Evolutionary conservation across 1,140 invertebrate species (phyloP).

Genomic region (Trinorchestia longiramus): DNA sequence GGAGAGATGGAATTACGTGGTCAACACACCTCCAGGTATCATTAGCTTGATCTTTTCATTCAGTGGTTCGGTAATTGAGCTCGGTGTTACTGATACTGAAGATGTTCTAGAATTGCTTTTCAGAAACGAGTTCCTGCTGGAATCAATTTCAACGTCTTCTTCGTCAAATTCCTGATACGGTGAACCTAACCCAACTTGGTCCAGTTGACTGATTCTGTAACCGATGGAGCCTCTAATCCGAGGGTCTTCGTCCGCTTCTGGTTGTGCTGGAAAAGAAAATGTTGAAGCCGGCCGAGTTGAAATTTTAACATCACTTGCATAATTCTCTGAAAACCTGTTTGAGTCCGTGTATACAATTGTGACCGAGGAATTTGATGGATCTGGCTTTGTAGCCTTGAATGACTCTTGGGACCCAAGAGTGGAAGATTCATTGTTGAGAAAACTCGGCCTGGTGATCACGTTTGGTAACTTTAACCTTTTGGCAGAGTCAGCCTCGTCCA

Average conservation of each 20-base stretch:
- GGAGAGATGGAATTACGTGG: not conserved
- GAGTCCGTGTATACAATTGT: constrained; percentile 4
- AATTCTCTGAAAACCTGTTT: not conserved
- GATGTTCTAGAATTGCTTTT: not conserved
- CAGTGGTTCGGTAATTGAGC: not conserved
- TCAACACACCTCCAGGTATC: not conserved
- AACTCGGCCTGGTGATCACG: not conserved
- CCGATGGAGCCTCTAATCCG: not conserved
- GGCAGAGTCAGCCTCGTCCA: not conserved
- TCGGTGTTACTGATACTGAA: not conserved
- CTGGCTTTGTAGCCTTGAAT: not conserved
- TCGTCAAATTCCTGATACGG: not conserved
- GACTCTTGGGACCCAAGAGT: not conserved
- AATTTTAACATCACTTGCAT: constrained; percentile 29
- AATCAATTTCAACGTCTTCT: not conserved
- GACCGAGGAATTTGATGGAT: not conserved
- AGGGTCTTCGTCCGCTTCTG: not conserved
- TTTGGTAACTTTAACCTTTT: not conserved
- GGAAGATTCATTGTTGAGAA: not conserved
- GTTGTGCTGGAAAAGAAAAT: not conserved
- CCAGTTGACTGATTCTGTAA: constrained; percentile 45
- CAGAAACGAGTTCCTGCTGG: not conserved
- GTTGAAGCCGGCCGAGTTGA: not conserved
- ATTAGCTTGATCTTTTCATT: not conserved
- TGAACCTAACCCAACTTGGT: not conserved